Evolutionary conservation across 53 echinoderm and acorn worm species (phyloP), one percentile per base, ranked within the genome.

Genomic region (Glandiceps talaboti): DNA sequence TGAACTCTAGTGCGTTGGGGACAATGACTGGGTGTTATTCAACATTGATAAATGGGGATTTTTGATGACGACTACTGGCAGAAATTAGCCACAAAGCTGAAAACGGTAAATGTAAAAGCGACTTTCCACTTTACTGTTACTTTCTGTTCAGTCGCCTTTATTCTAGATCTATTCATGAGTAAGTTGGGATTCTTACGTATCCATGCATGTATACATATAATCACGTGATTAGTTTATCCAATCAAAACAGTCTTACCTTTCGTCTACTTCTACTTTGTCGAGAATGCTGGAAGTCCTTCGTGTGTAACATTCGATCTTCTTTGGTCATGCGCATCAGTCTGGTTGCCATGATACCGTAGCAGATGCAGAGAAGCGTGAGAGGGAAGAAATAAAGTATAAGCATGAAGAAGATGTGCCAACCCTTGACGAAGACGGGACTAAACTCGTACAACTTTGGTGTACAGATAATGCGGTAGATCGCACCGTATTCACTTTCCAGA

Each of bases 331-430:
- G 82, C 31, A 95, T 83, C 75, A 95, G 82, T 30, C 95, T 30
- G 73, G 88, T 76, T 27, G 95, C 92, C 30, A 95, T 95, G 75
- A 88, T 87, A 76, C 90, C 88, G 33, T 92, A 95, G 14, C 88
- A 90, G 79, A 95, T 92, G 30, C 92, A 85, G 10, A 95, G 80
- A 32, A 92, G 73, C 26, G 82, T 78, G 10, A 88, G 80, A 1
- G 95, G 95, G 20, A 88, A 77, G 32, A 92, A 29, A 79, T 87
- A 92, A 25, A 95, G 80, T 26, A 90, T 76, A 74, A 84, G 77
- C 28, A 92, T 88, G 33, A 90, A 78, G 75, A 90, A 78, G 72
- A 88, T 14, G 20, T 45, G 64, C 64, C 64, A 45, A 45, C 64
- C 64, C 20, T 45, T 45, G 30, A 88, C 81, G 87, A 85, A 92